Evolutionary conservation across 2,888 invertebrate species (phyloP).

Genomic region (Caenorhabditis angaria): DNA sequence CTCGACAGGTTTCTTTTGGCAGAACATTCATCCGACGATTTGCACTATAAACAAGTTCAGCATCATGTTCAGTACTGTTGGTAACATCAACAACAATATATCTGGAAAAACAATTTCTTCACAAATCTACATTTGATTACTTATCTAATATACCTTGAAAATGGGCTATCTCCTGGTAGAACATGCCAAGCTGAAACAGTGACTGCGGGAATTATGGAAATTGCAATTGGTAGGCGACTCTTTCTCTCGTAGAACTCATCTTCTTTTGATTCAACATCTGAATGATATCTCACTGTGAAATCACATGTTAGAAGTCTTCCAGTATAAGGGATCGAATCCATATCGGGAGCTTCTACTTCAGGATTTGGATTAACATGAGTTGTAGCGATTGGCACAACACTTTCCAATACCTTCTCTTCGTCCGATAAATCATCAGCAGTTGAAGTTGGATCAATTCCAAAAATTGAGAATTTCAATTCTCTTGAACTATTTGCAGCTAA

Average conservation of each 20-base stretch:
- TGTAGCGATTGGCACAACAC: conserved; percentile 46
- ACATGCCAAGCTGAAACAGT: conserved; percentile 71
- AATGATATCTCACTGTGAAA: conserved; percentile 64
- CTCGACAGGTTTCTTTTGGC: conserved; percentile 69
- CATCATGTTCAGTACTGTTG: conserved; percentile 68
- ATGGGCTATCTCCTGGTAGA: conserved; percentile 63
- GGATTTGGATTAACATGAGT: conserved; percentile 35
- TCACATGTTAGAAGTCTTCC: conserved; percentile 67
- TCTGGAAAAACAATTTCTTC: conserved; percentile 28
- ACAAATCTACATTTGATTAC: background rate
- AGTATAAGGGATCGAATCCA: conserved; percentile 70
- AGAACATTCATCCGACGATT: conserved; percentile 63
- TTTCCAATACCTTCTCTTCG: conserved; percentile 52
- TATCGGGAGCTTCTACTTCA: conserved; percentile 41
- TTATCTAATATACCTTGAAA: conserved; percentile 41
- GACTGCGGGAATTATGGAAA: conserved; percentile 70
- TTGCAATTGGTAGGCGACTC: conserved; percentile 61
- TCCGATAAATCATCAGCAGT: conserved; percentile 61
- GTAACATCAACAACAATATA: conserved; percentile 70
- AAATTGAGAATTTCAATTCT: conserved; percentile 63
- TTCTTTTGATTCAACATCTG: conserved; percentile 57
- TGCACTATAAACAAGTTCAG: conserved; percentile 65
- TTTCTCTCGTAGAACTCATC: conserved; percentile 60
- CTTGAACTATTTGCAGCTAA: conserved; percentile 51
- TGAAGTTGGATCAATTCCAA: conserved; percentile 70